Evolutionary conservation across 2,113 vertebrate genomes (phyloP).

Genomic region (Brachyhypopomus occidentalis): DNA sequence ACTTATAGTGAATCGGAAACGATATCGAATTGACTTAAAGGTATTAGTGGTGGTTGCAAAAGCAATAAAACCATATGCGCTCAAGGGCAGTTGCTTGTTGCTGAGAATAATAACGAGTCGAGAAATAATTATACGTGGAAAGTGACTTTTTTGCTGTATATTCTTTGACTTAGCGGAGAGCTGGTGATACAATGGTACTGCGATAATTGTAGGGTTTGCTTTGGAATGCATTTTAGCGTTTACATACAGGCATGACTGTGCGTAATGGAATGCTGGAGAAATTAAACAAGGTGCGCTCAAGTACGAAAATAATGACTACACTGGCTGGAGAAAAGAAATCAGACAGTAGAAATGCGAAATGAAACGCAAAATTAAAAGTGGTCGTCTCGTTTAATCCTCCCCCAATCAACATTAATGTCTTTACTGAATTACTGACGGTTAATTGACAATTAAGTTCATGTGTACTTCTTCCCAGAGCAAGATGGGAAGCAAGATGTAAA

Average conservation of each 20-base stretch:
- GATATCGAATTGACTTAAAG: background rate
- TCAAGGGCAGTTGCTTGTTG: background rate
- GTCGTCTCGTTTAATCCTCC: background rate
- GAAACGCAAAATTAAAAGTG: background rate
- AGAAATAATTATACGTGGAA: background rate
- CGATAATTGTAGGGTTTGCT: background rate
- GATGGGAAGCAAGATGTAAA: conserved; percentile 36
- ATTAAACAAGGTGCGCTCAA: background rate
- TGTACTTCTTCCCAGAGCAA: conserved; percentile 37
- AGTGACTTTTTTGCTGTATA: background rate
- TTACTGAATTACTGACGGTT: conserved; percentile 29
- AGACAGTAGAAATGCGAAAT: background rate
- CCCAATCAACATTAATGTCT: conserved; percentile 4
- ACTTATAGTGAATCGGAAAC: background rate
- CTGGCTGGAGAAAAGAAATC: too few relatives aligned
- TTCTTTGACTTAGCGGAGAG: background rate
- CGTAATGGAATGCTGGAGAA: background rate
- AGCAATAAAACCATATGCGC: background rate
- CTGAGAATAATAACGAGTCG: background rate
- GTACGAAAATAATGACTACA: too few relatives aligned
- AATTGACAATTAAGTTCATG: conserved; percentile 37
- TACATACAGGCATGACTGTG: background rate
- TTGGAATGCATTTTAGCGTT: background rate
- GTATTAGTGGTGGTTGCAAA: background rate
- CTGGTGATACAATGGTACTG: background rate